Evolutionary conservation across 2,888 invertebrate genomes (phyloP).

Genomic region (Drosophila quasianomalipes): DNA sequence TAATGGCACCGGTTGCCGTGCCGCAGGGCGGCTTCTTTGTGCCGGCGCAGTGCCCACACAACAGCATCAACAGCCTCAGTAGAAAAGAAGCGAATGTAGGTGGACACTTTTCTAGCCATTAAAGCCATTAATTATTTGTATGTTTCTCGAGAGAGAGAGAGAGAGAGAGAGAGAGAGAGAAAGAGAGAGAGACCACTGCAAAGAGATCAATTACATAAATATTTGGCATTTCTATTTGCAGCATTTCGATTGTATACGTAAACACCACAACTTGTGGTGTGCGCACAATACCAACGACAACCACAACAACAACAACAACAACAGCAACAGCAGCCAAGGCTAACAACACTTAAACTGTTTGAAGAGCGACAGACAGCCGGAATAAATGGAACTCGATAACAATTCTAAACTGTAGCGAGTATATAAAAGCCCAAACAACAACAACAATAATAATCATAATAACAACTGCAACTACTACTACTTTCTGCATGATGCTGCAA

Average conservation of each 20-base stretch:
- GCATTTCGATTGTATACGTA: slow-evolving; percentile 68
- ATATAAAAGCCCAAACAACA: slow-evolving; percentile 11
- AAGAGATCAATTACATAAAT: neutral
- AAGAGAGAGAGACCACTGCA: neutral
- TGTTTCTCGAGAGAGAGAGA: neutral
- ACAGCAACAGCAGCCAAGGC: slow-evolving; percentile 9
- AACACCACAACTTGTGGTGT: slow-evolving; percentile 40
- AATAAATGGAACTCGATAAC: neutral
- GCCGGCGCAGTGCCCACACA: slow-evolving; percentile 69
- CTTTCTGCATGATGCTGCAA: slow-evolving; percentile 29
- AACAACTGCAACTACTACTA: slow-evolving; percentile 9
- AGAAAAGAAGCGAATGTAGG: slow-evolving; percentile 31
- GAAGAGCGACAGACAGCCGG: slow-evolving; percentile 3
- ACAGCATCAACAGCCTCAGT: slow-evolving; percentile 63
- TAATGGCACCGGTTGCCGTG: slow-evolving; percentile 83
- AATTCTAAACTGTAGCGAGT: neutral
- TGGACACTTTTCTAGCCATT: neutral
- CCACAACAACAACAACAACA: slow-evolving; percentile 15
- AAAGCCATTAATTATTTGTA: neutral
- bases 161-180: neutral
- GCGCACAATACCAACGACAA: slow-evolving; percentile 30
- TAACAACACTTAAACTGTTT: slow-evolving; percentile 19
- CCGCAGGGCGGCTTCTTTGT: slow-evolving; percentile 84
- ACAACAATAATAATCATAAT: slow-evolving; percentile 1
- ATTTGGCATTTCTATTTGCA: slow-evolving; percentile 24